Evolutionary conservation across 1,140 invertebrate species (phyloP).

Genomic region (Lepidurus apus): DNA sequence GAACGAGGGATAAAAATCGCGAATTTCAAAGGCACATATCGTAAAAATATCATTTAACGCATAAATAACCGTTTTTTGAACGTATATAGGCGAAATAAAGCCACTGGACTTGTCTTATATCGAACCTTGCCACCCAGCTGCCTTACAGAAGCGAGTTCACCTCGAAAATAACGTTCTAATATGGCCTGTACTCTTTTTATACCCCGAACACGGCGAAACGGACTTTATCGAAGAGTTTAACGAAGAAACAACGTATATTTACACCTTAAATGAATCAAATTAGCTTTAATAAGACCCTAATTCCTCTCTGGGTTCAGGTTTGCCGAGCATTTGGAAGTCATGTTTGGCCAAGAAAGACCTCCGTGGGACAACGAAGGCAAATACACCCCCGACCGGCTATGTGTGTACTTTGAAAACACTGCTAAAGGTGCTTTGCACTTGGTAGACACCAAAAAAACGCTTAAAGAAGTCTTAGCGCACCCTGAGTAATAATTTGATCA

Average conservation of each 20-base stretch:
- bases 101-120: constrained; percentile 47
- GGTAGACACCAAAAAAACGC: constrained; percentile 53
- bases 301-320: constrained; percentile 53
- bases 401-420: constrained; percentile 73
- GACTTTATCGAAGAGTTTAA: constrained; percentile 68
- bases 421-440: constrained; percentile 58
- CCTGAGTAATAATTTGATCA: constrained; percentile 50
- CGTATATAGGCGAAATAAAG: not conserved
- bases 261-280: not conserved
- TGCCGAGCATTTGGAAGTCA: constrained; percentile 59
- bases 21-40: constrained; percentile 37
- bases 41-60: constrained; percentile 35
- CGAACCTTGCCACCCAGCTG: constrained; percentile 57
- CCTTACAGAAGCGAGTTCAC: constrained; percentile 39
- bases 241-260: constrained; percentile 61
- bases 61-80: not conserved
- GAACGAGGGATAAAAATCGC: constrained; percentile 49
- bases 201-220: constrained; percentile 68
- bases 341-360: constrained; percentile 62
- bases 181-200: constrained; percentile 77
- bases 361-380: constrained; percentile 67
- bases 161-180: constrained; percentile 53
- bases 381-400: constrained; percentile 61
- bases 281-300: not conserved
- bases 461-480: constrained; percentile 58